These are phyloP conservation scores for Xerus inauris DNA, from an alignment of 2,113 vertebrate species.

Conservation along the genomic window DNA sequence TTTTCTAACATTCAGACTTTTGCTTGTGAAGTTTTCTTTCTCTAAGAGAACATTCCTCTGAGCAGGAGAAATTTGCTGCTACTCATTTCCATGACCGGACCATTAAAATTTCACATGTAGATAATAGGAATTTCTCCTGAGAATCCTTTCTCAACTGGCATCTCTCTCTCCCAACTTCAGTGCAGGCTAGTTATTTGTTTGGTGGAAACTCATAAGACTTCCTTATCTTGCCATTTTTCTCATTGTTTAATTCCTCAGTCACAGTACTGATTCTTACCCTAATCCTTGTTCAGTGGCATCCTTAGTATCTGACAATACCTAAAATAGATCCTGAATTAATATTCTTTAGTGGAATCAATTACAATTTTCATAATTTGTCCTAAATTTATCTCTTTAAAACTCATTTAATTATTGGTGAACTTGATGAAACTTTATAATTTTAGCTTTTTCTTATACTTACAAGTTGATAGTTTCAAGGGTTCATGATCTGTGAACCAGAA, in stretches of 20 bases:
- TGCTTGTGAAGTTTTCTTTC: background rate
- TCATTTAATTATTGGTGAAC: constrained; percentile 6
- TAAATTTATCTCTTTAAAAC: constrained; percentile 4
- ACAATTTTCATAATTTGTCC: background rate
- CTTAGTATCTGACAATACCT: background rate
- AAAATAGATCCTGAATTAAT: background rate
- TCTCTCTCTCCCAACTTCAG: background rate
- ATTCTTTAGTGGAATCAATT: background rate
- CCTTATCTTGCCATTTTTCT: background rate
- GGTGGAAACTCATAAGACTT: background rate
- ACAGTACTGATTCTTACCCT: background rate
- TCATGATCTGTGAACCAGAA: background rate
- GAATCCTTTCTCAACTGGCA: background rate
- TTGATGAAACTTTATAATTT: background rate
- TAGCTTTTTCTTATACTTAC: background rate
- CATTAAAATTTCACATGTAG: background rate
- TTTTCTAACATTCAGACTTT: background rate
- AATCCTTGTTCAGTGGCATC: background rate
- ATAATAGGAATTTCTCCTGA: background rate
- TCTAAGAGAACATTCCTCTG: no score
- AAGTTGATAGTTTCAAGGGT: background rate
- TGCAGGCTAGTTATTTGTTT: background rate
- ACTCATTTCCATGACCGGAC: background rate
- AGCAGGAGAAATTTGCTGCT: background rate
- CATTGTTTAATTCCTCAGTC: background rate